Base-by-base conservation (phyloP, 2,888 invertebrate species). In the Coleophora deauratella region DNA sequence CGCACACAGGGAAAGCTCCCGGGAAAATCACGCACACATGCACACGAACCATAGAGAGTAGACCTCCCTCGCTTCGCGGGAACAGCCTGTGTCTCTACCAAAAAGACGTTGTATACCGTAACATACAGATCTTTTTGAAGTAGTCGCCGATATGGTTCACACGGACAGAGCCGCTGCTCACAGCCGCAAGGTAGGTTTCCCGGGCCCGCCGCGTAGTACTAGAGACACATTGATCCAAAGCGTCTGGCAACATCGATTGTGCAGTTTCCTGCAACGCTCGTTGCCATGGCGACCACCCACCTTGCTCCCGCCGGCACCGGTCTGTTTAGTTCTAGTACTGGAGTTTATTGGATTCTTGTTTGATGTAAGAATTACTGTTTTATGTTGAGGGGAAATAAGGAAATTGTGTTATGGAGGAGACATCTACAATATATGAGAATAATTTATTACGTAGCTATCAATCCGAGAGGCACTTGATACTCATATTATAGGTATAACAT, bases 211-310 rank as follows among this genome's bases (percentile, higher is more conserved):
- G 74, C 82, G 80, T 85, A 85, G 85, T 85, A 84, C 85, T 85
- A 85, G 80, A 84, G 80, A 85, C 85, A 85, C 85, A 84, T 85
- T 85, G 85, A 84, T 84, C 85, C 80, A 84, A 72, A 60, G 68
- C 79, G 84, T 85, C 85, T 84, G 81, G 80, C 79, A 72, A 71
- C 82, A 85, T 85, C 79, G 85, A 85, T 84, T 85, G 75, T 81
- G 84, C 84, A 84, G 85, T 78, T 81, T 84, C 85, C 84, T 84
- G 84, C 84, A 82, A 73, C 82, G 64, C 52, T 43, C 57, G 80
- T 81, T 60, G 70, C 72, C 70, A 69, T 72, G 67, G 58, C 72
- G 62, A 80, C 81, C 74, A 69, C 69, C 77, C 72, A 68, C 78
- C 72, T 62, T 62, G 67, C 66, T 69, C 71, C 66, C 66, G 72